These are phyloP conservation scores for Toxonevra muliebris DNA, from an alignment of 2,888 invertebrate genomes.

Conservation along the genomic window DNA sequence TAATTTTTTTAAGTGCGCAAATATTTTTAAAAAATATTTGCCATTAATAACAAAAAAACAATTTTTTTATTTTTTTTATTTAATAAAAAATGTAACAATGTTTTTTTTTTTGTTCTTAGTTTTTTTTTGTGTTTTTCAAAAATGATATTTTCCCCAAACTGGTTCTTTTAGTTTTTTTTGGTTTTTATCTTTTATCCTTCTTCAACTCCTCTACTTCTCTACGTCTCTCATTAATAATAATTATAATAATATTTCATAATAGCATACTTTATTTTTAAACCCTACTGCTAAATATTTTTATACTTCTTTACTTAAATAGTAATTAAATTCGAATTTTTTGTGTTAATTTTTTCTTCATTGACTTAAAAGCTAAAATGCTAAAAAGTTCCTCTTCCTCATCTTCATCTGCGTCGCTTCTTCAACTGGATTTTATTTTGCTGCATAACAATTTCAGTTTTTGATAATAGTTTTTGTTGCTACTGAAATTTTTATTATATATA, in stretches of 20 bases:
- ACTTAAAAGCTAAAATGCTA: constrained; percentile 47
- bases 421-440: constrained; percentile 36
- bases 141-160: no score
- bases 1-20: background rate
- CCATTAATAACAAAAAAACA: background rate
- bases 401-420: constrained; percentile 31
- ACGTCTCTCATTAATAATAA: constrained; percentile 13
- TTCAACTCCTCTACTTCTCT: constrained; percentile 2
- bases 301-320: constrained; percentile 55
- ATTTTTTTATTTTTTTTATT: no score
- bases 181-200: background rate
- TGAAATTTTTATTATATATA: constrained; percentile 11
- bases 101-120: no score
- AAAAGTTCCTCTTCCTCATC: constrained; percentile 42
- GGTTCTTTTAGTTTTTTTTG: no score
- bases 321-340: constrained; percentile 63
- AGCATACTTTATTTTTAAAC: constrained; percentile 40
- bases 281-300: constrained; percentile 21
- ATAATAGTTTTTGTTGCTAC: constrained; percentile 27
- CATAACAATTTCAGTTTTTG: constrained; percentile 48
- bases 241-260: constrained; percentile 25
- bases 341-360: constrained; percentile 48
- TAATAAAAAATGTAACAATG: no score
- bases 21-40: constrained; percentile 3
- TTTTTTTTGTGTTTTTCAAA: no score